These are phyloP conservation scores for Drosophila kanapiae DNA, from an alignment of 1,140 invertebrate species.

Conservation along the genomic window DNA sequence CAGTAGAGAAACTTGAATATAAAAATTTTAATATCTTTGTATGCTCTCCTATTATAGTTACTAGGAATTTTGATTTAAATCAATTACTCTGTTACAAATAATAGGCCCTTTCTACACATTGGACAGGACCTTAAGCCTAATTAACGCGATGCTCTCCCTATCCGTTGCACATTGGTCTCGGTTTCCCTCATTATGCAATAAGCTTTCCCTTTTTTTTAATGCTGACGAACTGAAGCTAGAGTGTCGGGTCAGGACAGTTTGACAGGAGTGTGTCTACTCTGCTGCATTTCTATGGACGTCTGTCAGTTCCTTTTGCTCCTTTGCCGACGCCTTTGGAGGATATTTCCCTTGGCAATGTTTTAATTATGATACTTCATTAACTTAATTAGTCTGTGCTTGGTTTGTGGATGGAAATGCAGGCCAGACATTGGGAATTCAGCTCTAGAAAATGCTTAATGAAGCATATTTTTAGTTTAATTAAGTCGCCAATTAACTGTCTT, in stretches of 20 bases:
- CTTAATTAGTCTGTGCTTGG: slow-evolving; percentile 53
- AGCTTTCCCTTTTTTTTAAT: slow-evolving; percentile 32
- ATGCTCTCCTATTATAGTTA: too few relatives aligned
- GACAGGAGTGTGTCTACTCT: slow-evolving; percentile 29
- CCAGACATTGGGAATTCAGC: background rate
- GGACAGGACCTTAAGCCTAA: slow-evolving; percentile 66
- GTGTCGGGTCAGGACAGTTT: slow-evolving; percentile 29
- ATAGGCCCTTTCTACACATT: too few relatives aligned
- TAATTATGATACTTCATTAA: slow-evolving; percentile 74
- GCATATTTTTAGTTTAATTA: too few relatives aligned
- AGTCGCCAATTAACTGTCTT: too few relatives aligned
- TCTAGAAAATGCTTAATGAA: background rate
- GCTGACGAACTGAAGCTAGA: slow-evolving; percentile 9
- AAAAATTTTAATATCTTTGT: too few relatives aligned
- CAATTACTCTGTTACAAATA: too few relatives aligned
- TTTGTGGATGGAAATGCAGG: slow-evolving; percentile 6
- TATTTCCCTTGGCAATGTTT: slow-evolving; percentile 46
- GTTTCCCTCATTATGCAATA: slow-evolving; percentile 50
- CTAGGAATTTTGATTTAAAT: too few relatives aligned
- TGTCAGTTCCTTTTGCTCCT: slow-evolving; percentile 15
- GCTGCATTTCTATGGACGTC: slow-evolving; percentile 51
- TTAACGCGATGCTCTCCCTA: slow-evolving; percentile 56
- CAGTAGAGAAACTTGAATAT: too few relatives aligned
- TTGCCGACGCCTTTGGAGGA: slow-evolving; percentile 20
- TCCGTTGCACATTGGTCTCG: slow-evolving; percentile 35